phyloP scores from a whole-genome alignment of 1,140 invertebrate genomes.

The Drosophila melanica region DNA sequence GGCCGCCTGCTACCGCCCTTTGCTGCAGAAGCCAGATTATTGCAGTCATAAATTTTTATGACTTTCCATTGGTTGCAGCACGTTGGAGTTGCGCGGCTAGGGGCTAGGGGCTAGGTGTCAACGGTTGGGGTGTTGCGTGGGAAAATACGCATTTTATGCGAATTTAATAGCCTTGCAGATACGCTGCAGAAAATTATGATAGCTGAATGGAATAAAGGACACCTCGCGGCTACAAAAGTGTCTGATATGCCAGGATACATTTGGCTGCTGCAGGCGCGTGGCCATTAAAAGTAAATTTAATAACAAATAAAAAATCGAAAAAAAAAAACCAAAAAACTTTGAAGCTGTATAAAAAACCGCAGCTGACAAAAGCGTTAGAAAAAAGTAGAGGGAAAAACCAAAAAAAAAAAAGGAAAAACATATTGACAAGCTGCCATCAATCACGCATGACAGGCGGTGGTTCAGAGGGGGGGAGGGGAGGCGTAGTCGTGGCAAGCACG shows the following conservation, averaged over 20 bases:
- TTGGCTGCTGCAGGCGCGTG: conserved; percentile 13
- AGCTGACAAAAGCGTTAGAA: conserved; percentile 43
- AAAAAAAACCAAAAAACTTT: conserved; percentile 23
- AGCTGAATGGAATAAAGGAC: neutral
- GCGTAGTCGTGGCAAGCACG: conserved; percentile 41
- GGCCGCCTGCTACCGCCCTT: neutral
- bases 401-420: conserved; percentile 25
- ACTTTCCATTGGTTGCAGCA: conserved; percentile 67
- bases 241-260: conserved; percentile 4
- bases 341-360: conserved; percentile 21
- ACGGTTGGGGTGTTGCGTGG: conserved; percentile 31
- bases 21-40: conserved; percentile 47
- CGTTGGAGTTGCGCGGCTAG: conserved; percentile 12
- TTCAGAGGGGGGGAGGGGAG: neutral
- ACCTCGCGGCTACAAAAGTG: neutral
- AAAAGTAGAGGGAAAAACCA: conserved; percentile 16
- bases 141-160: conserved; percentile 66
- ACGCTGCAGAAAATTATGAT: conserved; percentile 75
- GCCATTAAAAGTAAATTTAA: conserved; percentile 75
- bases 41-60: conserved; percentile 79
- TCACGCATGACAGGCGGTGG: conserved; percentile 64
- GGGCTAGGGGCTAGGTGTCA: neutral
- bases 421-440: conserved; percentile 77
- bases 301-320: conserved; percentile 66
- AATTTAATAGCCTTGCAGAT: conserved; percentile 78